Base-by-base conservation (phyloP, 2,113 vertebrate species). In the Lampris incognitus region DNA sequence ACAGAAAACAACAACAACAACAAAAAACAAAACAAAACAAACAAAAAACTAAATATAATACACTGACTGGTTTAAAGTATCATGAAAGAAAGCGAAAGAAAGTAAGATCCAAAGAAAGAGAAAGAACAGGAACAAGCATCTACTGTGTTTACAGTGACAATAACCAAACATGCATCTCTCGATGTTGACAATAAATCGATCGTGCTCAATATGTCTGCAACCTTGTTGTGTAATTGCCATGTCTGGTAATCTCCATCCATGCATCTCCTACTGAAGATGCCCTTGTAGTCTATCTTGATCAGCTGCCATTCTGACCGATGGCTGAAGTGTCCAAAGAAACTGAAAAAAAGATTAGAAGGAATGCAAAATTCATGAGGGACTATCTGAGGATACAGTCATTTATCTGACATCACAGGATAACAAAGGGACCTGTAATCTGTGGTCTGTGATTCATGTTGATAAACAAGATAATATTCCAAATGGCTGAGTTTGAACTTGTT, bases 231-330 rank as follows among this genome's bases (percentile, higher is more conserved):
- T 61, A 99, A 83, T 71, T 96, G 95, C 97, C 97, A 99, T 6
- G 93, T 96, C 89, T 98, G 96, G 87, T 95, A 97, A 89, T 99
- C 97, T 52, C 96, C 97, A n/a, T 96, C 97, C 83, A 91, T 95
- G 78, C 97, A 99, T 69, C 88, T 95, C 60, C 92, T 87, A 83
- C 89, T 95, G 81, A 97, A 97, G 68, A 99, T 74, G n/a, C 95
- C 95, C 82, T 94, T 97, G 94, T 98, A 99, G 85, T 98, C 97
- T 80, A 98, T 97, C 90, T 99, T 99, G 75, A 99, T 96, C 85
- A 99, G 92, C 76, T 98, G 97, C 97, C 97, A 99, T 79, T 99
- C 97, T 2, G 97, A 98, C 42, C 95, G 96, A 69, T 97, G 96
- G 81, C 96, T 97, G 88, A 98, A 97, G 91, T 99, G 97, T 68